Percentiles rank a stretch among this genome's conserved stretches.
These are phyloP conservation scores for Fistularia commersonii DNA, from an alignment of 2,797 vertebrate species.

Conservation along the genomic window DNA sequence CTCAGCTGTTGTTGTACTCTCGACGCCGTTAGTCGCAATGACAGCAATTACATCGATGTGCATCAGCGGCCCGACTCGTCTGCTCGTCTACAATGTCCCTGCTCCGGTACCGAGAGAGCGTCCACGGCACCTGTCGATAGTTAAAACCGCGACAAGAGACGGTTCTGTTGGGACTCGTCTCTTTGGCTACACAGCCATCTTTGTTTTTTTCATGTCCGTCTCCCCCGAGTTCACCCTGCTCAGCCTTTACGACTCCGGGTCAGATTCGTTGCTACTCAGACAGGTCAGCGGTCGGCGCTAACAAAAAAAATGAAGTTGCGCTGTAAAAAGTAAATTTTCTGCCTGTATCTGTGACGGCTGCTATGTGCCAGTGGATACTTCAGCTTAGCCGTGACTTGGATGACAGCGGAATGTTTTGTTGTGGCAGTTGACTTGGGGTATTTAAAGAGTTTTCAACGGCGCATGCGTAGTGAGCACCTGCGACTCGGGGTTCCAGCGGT, in stretches of 20 bases:
- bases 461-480: constrained; percentile 69
- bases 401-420: constrained; percentile 75
- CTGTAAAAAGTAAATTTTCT: constrained; percentile 43
- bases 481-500: constrained; percentile 65
- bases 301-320: constrained; percentile 23
- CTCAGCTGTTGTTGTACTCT: constrained; percentile 67
- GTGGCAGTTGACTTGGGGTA: constrained; percentile 78
- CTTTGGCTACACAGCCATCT: constrained; percentile 82
- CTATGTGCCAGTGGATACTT: constrained; percentile 26
- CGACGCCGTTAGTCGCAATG: constrained; percentile 70
- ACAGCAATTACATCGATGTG: constrained; percentile 62
- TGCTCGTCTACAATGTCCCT: constrained; percentile 44
- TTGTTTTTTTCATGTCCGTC: constrained; percentile 74
- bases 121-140: constrained; percentile 51
- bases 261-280: constrained; percentile 42
- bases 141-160: constrained; percentile 48
- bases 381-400: constrained; percentile 52
- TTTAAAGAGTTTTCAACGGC: constrained; percentile 75
- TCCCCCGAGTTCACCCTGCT: constrained; percentile 57
- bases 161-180: constrained; percentile 63
- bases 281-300: constrained; percentile 27
- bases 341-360: constrained; percentile 37
- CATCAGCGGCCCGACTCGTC: constrained; percentile 49
- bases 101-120: constrained; percentile 56
- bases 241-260: constrained; percentile 58